Evolutionary conservation across 2,113 vertebrate genomes (phyloP), one percentile per base, ranked within the genome.

Genomic region (Rhinopomastus cyanomelas): DNA sequence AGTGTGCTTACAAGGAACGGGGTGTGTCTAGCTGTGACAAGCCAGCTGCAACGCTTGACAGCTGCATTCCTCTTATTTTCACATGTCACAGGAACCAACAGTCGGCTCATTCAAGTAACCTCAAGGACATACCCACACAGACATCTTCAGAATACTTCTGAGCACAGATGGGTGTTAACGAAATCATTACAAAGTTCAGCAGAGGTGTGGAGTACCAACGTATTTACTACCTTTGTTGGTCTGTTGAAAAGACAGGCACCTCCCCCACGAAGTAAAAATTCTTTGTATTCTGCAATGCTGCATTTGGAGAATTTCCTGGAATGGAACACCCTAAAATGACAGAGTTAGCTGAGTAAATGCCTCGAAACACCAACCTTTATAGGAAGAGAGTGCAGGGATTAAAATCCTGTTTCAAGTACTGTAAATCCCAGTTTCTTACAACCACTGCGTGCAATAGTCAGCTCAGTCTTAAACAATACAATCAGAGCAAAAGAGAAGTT

Each of bases 171-270:
- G 9, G 30, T 12, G 9, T 46, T 68, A 75, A 27, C 46, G 39
- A 84, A 88, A 68, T 62, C 4, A 51, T 16, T 61, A 52, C 16
- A 37, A 60, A 3, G 16, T 32, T 67, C 44, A 32, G 8, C 44
- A 91, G 42, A 72, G 8, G 18, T 44, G 66, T 53, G 79, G 44
- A 79, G 34, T 92, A 81, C 46, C 39, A 65, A 67, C 1, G 22
- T 9, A 75, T 34, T 77, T 89, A 51, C 90, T 89, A 99, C 99
- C 98, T 99, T 99, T 82, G 97, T 99, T 42, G 99, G 99, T 87
- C 98, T 98, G 95, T 99, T 99, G 89, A 99, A 99, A 88, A 99
- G 98, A 95, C 99, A 99, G 12, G 98, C 98, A 93, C 99, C 99
- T 65, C 99, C 98, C 1, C 99, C 99, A 96, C 98, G 98, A 86